Evolutionary conservation across 2,113 vertebrate species (phyloP), one percentile per base, ranked within the genome.

Genomic region (Colinus virginianus): DNA sequence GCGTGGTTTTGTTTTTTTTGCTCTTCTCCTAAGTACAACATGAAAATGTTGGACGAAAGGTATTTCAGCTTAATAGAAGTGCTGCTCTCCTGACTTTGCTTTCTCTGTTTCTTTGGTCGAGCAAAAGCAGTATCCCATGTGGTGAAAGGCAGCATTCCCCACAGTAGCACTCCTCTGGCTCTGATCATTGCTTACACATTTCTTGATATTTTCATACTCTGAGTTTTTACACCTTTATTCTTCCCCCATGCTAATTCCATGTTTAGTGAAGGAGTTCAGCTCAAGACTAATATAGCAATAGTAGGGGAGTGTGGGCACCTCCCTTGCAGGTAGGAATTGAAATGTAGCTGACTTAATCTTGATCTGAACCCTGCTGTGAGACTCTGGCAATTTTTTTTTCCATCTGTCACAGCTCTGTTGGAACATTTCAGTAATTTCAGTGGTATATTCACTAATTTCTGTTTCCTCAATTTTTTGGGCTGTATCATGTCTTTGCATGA

Each of bases 201-300:
- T 85, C 13, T 79, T 9, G 1, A 10, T 30, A 12, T 64, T 61
- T 76, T 87, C 14, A n/a, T 51, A 45, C 3, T n/a, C 67, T 4
- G n/a, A 17, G 14, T 38, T 74, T 62, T 80, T 40, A 53, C 51
- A 28, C 51, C 42, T 28, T 22, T 22, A 13, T 17, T 40, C 9
- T 26, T 8, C 32, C 1, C 7, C 6, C 9, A 19, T 64, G 4
- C 36, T 62, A 40, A 23, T 34, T 4, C 46, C 4, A 14, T 17
- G 26, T 40, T 88, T 62, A n/a, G 19, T 61, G 61, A 68, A 89
- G n/a, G 66, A 46, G 38, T 68, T 89, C 66, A 76, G 25, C 30
- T 72, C 14, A 64, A 71, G 84, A 19, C 26, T 61, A 68, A 62
- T 70, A 46, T 0, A 4, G 43, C 18, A 51, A 11, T 0, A 14